A percentile compares a stretch with the other conserved stretches of the same genome.
These are phyloP conservation scores for Hoplostethus atlanticus DNA, from an alignment of 2,797 vertebrate genomes.

Conservation along the genomic window DNA sequence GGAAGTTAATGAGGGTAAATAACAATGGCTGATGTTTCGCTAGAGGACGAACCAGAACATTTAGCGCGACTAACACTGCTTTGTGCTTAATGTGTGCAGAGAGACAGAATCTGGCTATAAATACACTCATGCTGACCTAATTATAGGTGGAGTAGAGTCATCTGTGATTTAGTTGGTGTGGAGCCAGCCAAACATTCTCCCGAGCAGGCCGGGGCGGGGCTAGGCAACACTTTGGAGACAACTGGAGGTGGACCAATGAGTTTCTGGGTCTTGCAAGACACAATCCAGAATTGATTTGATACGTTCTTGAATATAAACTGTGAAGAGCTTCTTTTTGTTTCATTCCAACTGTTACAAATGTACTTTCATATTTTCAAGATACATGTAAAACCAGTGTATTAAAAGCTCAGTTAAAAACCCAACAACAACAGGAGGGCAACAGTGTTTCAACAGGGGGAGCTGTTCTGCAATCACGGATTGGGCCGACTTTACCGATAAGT, in stretches of 20 bases:
- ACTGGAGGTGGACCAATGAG: constrained; percentile 29
- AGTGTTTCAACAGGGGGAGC: too few species aligned
- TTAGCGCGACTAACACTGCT: constrained; percentile 53
- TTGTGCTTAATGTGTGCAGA: constrained; percentile 56
- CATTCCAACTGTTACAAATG: not conserved
- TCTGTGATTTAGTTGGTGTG: constrained; percentile 72
- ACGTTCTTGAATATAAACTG: not conserved
- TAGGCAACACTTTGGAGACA: constrained; percentile 60
- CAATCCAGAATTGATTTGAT: constrained; percentile 9
- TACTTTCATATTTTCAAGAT: not conserved
- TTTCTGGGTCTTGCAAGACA: constrained; percentile 43
- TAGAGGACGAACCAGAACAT: constrained; percentile 43
- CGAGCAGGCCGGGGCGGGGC: constrained; percentile 53
- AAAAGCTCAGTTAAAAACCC: too few species aligned
- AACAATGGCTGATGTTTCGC: constrained; percentile 58
- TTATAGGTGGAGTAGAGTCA: constrained; percentile 77
- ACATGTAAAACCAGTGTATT: too few species aligned
- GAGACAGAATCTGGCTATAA: constrained; percentile 71
- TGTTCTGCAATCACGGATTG: too few species aligned
- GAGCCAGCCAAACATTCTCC: constrained; percentile 57
- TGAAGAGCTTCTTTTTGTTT: not conserved
- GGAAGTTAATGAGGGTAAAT: constrained; percentile 54
- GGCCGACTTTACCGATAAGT: not conserved
- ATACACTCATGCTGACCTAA: constrained; percentile 75
- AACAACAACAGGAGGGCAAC: too few species aligned